Percentiles rank a stretch among this genome's conserved stretches.
Evolutionary conservation across 1,140 invertebrate species (phyloP).

Genomic region (Papilio machaon): DNA sequence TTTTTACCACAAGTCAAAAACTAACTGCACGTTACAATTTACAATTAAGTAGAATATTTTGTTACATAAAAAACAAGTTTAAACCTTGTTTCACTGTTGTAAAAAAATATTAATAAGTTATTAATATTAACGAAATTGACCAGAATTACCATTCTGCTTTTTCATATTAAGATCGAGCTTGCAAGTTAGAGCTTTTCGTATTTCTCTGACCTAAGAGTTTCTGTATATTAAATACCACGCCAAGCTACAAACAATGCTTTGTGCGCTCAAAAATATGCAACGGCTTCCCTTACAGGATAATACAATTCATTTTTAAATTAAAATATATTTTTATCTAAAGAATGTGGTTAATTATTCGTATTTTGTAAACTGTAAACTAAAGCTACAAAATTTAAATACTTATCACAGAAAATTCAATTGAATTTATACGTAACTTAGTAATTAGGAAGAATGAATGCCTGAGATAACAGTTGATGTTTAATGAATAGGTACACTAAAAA

Average conservation of each 20-base stretch:
- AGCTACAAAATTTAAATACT: too few species aligned
- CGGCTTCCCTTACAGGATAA: background rate
- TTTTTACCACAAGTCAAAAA: too few species aligned
- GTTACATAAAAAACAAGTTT: too few species aligned
- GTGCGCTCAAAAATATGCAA: background rate
- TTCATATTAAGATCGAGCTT: background rate
- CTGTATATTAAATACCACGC: background rate
- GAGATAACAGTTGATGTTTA: too few species aligned
- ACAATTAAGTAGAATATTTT: too few species aligned
- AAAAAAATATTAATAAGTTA: background rate
- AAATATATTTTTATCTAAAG: background rate
- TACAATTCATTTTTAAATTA: background rate
- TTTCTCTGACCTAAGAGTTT: conserved; percentile 1
- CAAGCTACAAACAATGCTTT: conserved; percentile 10
- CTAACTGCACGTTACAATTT: too few species aligned
- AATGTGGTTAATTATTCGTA: background rate
- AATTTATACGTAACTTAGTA: too few species aligned
- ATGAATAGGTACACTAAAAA: background rate
- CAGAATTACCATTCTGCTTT: background rate
- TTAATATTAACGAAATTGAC: background rate
- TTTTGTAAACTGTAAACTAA: background rate
- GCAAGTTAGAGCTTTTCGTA: background rate
- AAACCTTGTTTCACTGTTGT: too few species aligned
- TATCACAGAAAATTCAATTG: too few species aligned
- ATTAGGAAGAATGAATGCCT: too few species aligned